Evolutionary conservation across 2,888 invertebrate genomes (phyloP).

Genomic region (Nymphalis c-album): DNA sequence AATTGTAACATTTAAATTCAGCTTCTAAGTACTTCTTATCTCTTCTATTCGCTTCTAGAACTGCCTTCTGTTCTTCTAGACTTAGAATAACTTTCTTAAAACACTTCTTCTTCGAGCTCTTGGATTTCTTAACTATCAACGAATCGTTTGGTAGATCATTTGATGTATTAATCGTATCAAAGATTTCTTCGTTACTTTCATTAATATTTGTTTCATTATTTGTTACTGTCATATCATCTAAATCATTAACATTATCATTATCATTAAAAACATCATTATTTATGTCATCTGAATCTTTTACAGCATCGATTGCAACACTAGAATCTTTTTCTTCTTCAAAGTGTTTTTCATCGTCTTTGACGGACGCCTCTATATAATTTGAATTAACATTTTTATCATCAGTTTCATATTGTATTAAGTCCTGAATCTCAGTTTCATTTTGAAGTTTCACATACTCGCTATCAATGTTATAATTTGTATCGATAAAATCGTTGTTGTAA

Average conservation of each 20-base stretch:
- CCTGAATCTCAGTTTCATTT: conserved; percentile 42
- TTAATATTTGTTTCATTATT: conserved; percentile 32
- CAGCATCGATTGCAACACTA: neutral
- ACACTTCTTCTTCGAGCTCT: conserved; percentile 45
- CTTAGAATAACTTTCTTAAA: conserved; percentile 56
- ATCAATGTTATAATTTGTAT: conserved; percentile 36
- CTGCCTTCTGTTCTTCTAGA: conserved; percentile 66
- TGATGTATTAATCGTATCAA: conserved; percentile 21
- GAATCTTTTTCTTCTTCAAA: neutral
- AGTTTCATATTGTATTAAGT: conserved; percentile 30
- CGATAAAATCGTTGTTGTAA: conserved; percentile 41
- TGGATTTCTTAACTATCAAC: conserved; percentile 17
- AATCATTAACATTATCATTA: neutral
- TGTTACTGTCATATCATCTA: conserved; percentile 22
- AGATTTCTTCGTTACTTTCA: conserved; percentile 25
- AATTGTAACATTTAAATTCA: conserved; percentile 69
- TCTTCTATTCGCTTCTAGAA: conserved; percentile 61
- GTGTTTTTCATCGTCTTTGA: neutral
- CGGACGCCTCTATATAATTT: neutral
- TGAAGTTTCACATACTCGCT: conserved; percentile 47
- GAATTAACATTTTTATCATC: neutral
- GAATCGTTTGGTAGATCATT: conserved; percentile 32
- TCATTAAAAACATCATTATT: neutral
- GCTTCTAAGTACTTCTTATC: conserved; percentile 67
- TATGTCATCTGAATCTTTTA: neutral